Evolutionary conservation across 2,888 invertebrate species (phyloP).

Genomic region (Orthosia gothica): DNA sequence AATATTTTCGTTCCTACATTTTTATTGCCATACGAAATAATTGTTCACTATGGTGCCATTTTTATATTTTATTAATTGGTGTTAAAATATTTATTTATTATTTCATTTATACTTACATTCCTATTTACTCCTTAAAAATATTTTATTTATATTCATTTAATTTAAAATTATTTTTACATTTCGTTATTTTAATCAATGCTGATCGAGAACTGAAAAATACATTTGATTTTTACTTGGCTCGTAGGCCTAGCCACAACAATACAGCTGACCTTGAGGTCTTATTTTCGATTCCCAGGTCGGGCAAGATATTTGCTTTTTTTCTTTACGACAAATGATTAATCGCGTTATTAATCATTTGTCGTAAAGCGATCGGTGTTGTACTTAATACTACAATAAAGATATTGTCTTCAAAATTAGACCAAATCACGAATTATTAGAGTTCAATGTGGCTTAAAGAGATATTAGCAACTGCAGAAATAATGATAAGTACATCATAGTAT

Average conservation of each 20-base stretch:
- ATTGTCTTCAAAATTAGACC: conserved; percentile 54
- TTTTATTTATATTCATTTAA: neutral
- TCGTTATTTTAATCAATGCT: neutral
- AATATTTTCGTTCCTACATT: conserved; percentile 39
- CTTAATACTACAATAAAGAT: conserved; percentile 2
- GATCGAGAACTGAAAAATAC: neutral
- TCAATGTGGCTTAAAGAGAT: conserved; percentile 35
- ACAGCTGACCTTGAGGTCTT: no score
- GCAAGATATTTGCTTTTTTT: no score
- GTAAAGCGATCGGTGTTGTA: conserved; percentile 22
- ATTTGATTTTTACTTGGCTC: conserved; percentile 1
- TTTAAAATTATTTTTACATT: neutral
- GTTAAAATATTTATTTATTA: conserved; percentile 10
- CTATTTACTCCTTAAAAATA: neutral
- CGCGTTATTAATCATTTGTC: conserved; percentile 24
- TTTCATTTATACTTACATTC: conserved; percentile 17
- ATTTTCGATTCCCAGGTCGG: no score
- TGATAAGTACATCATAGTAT: conserved; percentile 38
- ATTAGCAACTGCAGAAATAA: conserved; percentile 37
- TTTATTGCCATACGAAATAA: conserved; percentile 62
- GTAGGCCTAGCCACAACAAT: no score
- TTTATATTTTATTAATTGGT: conserved; percentile 53
- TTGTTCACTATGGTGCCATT: conserved; percentile 63
- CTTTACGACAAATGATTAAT: no score
- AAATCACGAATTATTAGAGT: conserved; percentile 57